Percentiles rank a stretch among this genome's conserved stretches.
Conservation (phyloP, 2,797 vertebrate species). For the Sebastes kiyomatsui region DNA sequence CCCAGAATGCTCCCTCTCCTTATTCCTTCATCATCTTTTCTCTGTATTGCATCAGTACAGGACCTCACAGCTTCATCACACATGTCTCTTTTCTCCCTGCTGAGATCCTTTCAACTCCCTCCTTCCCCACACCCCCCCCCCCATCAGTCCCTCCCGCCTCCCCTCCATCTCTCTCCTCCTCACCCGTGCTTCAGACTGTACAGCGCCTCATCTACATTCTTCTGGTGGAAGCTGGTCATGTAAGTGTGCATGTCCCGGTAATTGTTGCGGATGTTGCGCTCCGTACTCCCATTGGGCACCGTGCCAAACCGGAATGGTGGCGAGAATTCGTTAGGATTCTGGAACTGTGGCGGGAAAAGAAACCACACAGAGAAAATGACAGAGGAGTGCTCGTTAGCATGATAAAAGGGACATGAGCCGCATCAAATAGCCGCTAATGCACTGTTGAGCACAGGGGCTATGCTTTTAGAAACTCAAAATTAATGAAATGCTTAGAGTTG, state of each 20-base stretch:
- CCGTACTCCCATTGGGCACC: slow-evolving; percentile 98
- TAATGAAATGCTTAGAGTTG: slow-evolving; percentile 29
- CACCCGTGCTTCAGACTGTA: slow-evolving; percentile 95
- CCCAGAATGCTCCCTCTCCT: slow-evolving; percentile 50
- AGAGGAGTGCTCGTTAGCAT: slow-evolving; percentile 59
- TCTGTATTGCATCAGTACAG: slow-evolving; percentile 69
- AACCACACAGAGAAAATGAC: slow-evolving; percentile 62
- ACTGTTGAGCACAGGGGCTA: slow-evolving; percentile 39
- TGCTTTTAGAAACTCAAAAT: slow-evolving; percentile 43
- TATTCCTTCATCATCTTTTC: slow-evolving; percentile 62
- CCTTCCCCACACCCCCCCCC: background rate
- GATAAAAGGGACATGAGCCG: slow-evolving; percentile 51
- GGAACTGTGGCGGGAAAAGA: slow-evolving; percentile 86
- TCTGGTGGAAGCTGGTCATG: slow-evolving; percentile 99
- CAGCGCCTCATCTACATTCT: slow-evolving; percentile 94
- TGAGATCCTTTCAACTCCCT: slow-evolving; percentile 57
- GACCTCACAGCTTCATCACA: slow-evolving; percentile 60
- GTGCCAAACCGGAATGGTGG: slow-evolving; percentile 98
- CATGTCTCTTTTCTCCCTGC: slow-evolving; percentile 40
- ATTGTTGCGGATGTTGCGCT: slow-evolving; percentile 99
- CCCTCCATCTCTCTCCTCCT: slow-evolving; percentile 77
- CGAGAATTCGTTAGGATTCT: slow-evolving; percentile 98
- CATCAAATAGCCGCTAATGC: slow-evolving; percentile 63
- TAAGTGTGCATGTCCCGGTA: slow-evolving; percentile 98
- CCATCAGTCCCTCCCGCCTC: slow-evolving; percentile 21